Percentiles rank a stretch among this genome's conserved stretches.
These are phyloP conservation scores for Hippopotamyrus pictus DNA, from an alignment of 2,797 vertebrate species.

Conservation along the genomic window DNA sequence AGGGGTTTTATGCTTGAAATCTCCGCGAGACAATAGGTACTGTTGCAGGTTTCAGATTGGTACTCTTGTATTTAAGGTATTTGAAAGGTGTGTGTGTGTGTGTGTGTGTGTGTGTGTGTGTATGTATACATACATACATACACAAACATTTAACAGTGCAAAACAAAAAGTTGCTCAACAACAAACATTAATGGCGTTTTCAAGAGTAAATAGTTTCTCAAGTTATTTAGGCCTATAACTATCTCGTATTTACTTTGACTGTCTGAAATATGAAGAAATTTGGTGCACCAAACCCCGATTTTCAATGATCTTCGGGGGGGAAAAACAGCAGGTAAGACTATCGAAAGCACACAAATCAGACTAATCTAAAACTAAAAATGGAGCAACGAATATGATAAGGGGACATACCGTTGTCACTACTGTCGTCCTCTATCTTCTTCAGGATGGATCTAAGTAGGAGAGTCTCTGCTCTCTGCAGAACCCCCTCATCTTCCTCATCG, in stretches of 20 bases:
- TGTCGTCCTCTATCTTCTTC: conserved; percentile 63
- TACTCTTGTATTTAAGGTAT: not conserved
- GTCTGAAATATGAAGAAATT: not conserved
- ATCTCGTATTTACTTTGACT: not conserved
- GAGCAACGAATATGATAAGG: not conserved
- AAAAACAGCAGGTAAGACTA: not conserved
- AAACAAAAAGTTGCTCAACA: not conserved
- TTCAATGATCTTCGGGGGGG: not conserved
- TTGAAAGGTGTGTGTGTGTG: not conserved
- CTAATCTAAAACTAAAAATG: not conserved
- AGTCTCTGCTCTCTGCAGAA: conserved; percentile 66
- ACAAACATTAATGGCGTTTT: not conserved
- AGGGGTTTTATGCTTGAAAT: not conserved
- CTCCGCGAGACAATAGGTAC: not conserved
- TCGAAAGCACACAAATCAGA: not conserved
- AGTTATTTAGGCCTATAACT: not conserved
- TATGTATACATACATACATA: not conserved
- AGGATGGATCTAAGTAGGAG: conserved; percentile 67
- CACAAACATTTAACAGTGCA: not conserved
- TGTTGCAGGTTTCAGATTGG: not conserved
- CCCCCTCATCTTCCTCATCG: conserved; percentile 51
- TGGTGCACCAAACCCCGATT: not conserved
- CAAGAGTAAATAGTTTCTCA: not conserved
- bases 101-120: no score
- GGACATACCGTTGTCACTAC: conserved; percentile 52